Evolutionary conservation across 2,113 vertebrate species (phyloP), one percentile per base, ranked within the genome.

Genomic region (Conger conger): DNA sequence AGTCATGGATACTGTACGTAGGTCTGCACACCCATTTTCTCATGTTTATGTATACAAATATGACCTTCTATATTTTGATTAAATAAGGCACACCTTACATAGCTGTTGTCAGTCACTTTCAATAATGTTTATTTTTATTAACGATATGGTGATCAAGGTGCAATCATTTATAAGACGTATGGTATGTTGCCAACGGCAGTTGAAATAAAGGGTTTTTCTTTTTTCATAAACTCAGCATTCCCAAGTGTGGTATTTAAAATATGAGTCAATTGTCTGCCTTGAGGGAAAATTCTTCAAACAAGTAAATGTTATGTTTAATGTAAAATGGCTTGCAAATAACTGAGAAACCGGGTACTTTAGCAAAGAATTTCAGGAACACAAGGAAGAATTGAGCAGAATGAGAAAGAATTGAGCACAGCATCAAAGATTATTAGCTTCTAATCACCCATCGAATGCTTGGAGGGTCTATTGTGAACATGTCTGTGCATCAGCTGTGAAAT

Each of bases 61-160:
- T 88, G 86, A 87, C 83, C 83, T 86, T 89, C 92, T 92, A 92
- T 93, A 92, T 93, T 96, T 96, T 96, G 92, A 93, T 96, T 92
- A 91, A 92, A 95, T 92, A 95, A 93, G 94, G 90, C 88, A 95
- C 93, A 97, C 93, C 92, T 92, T 95, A 93, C 93, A 94, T 96
- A 94, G 94, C 96, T 94, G 94, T 95, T 95, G 94, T 96, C 95
- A 95, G 92, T 95, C 95, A 96, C 95, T 94, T 96, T 95, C 94
- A 92, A 97, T 96, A 96, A 96, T 97, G 96, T 97, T 97, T 97
- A 97, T 97, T 98, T 97, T 98, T 97, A 96, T 97, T 96, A 95
- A 96, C 96, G 94, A 94, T 92, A 85, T 95, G 95, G 94, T 94
- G 96, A 95, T 95, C 94, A 96, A 96, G 94, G 93, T 95, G 94